Evolutionary conservation across 2,113 vertebrate genomes (phyloP), one percentile per base, ranked within the genome.

Genomic region (Scytalopus superciliaris): DNA sequence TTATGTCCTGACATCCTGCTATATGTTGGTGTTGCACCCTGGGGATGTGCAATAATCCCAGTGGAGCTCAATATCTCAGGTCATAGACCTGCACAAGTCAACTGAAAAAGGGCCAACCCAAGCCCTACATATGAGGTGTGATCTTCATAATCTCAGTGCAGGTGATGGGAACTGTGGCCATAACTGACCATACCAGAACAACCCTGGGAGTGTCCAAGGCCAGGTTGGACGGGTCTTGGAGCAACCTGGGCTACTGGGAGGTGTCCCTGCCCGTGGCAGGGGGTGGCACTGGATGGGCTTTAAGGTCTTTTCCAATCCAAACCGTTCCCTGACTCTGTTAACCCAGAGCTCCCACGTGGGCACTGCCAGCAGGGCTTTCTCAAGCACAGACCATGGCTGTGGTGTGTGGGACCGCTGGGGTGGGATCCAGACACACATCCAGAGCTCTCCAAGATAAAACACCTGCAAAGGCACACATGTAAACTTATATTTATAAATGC

Each of bases 41-140:
- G 13, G 1, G 1, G 9, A 2, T 11, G 14, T 10, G 39, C 19
- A 37, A 6, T 12, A 44, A n/a, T 50, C 25, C 31, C 27, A 18
- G 4, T 37, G 44, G 31, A 70, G n/a, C n/a, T 70, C 50, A 22
- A 1, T 30, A 14, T 39, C 76, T 69, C 33, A 6, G 24, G 21
- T 35, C 76, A 4, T 1, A n/a, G 44, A 37, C 31, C 76, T 53
- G 39, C 27, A 1, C 21, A 13, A 57, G 31, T 13, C 44, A 47
- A 22, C 37, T 35, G 49, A 1, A 64, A 55, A 70, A 42, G 28
- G 8, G 16, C 52, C 21, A 76, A 14, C 40, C 47, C 44, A 59
- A 4, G 8, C 5, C 14, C 56, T 27, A 22, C 18, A 67, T 17
- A 4, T 7, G 45, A 80, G 57, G 1, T 14, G 19, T 3, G 13